Evolutionary conservation across 2,888 invertebrate species (phyloP).

Genomic region (Teleiodes luculella): DNA sequence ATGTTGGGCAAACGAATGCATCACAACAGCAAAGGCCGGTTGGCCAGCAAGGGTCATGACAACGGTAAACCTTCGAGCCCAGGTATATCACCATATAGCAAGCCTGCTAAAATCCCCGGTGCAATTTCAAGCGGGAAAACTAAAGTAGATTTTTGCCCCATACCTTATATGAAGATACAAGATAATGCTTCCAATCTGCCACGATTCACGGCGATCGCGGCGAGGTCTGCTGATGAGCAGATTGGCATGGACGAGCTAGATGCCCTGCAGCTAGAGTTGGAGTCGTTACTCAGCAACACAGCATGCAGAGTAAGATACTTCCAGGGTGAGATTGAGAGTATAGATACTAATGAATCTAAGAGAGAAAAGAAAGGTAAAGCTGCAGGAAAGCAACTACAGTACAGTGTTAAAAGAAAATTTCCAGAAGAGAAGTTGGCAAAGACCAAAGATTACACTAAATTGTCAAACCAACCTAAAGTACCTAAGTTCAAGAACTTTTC

Average conservation of each 20-base stretch:
- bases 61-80: slow-evolving; percentile 73
- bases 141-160: slow-evolving; percentile 66
- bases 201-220: slow-evolving; percentile 81
- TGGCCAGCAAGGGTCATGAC: slow-evolving; percentile 73
- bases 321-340: slow-evolving; percentile 85
- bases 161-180: slow-evolving; percentile 83
- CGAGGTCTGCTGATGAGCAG: slow-evolving; percentile 84
- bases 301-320: slow-evolving; percentile 88
- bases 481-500: slow-evolving; percentile 77
- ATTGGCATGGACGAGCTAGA: slow-evolving; percentile 94
- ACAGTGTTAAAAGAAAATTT: slow-evolving; percentile 76
- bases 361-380: slow-evolving; percentile 74
- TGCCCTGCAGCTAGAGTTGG: slow-evolving; percentile 90
- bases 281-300: slow-evolving; percentile 89
- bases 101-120: slow-evolving; percentile 68
- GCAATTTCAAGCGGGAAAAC: slow-evolving; percentile 62
- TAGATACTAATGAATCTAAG: slow-evolving; percentile 80
- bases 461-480: slow-evolving; percentile 78
- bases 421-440: slow-evolving; percentile 78
- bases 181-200: slow-evolving; percentile 84
- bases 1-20: slow-evolving; percentile 76
- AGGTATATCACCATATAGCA: slow-evolving; percentile 67
- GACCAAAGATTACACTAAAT: slow-evolving; percentile 76
- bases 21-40: slow-evolving; percentile 70
- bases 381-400: slow-evolving; percentile 74